phyloP scores from a whole-genome alignment of 1,140 invertebrate genomes.

The Temnothorax nylanderi region DNA sequence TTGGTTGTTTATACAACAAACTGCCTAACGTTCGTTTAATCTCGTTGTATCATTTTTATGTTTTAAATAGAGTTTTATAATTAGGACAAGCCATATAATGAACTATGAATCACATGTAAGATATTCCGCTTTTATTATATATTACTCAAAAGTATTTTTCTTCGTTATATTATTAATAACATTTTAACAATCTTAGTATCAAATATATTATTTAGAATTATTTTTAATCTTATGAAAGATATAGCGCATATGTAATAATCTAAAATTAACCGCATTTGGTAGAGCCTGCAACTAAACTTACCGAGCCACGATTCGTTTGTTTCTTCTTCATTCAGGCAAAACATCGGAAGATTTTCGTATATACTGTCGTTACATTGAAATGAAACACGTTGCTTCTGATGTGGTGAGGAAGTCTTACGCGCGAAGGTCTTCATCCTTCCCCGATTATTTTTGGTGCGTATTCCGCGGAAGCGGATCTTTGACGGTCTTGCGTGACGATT shows the following conservation, averaged over 20 bases:
- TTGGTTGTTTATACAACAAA: background rate
- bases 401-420: background rate
- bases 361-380: constrained; percentile 45
- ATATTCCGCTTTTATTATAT: background rate
- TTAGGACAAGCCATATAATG: background rate
- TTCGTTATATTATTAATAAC: background rate
- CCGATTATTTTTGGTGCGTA: constrained; percentile 62
- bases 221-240: background rate
- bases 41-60: background rate
- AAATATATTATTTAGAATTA: background rate
- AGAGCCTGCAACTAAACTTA: background rate
- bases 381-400: constrained; percentile 66
- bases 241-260: constrained; percentile 9
- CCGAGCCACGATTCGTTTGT: constrained; percentile 42
- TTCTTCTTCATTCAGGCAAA: constrained; percentile 38
- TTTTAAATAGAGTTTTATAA: background rate
- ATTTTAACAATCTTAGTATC: background rate
- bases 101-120: background rate
- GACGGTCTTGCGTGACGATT: background rate
- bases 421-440: background rate
- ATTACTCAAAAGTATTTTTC: background rate
- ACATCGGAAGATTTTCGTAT: constrained; percentile 39
- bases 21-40: background rate
- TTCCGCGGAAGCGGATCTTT: constrained; percentile 28
- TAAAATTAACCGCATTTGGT: constrained; percentile 49